These are phyloP conservation scores for Cepaea nemoralis DNA, from an alignment of 1,140 invertebrate species.

Conservation along the genomic window DNA sequence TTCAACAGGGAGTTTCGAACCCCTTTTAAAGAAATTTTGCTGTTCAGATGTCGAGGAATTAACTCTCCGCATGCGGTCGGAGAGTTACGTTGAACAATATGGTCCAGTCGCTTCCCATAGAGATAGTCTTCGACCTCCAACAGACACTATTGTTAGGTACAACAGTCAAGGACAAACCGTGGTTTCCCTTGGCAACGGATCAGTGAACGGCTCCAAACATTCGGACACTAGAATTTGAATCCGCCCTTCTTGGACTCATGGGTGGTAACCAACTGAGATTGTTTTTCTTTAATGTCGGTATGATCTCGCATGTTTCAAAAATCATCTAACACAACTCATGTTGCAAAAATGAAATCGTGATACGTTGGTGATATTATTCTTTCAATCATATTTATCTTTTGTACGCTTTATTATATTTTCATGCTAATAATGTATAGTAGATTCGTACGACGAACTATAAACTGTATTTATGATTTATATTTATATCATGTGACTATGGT, in stretches of 20 bases:
- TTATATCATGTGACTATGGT: not conserved
- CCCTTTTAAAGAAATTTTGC: slow-evolving; percentile 74
- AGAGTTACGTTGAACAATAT: slow-evolving; percentile 73
- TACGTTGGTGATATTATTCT: not conserved
- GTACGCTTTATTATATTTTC: not conserved
- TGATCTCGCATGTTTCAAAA: not conserved
- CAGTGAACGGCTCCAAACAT: slow-evolving; percentile 48
- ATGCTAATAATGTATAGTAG: not conserved
- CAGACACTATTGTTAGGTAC: slow-evolving; percentile 65
- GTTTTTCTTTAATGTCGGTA: too few relatives aligned
- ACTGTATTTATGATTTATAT: not conserved
- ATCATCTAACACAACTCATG: not conserved
- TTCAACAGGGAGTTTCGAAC: slow-evolving; percentile 75
- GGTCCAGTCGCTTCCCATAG: slow-evolving; percentile 62
- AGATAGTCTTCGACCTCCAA: slow-evolving; percentile 62
- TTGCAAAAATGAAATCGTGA: not conserved
- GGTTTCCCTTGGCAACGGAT: slow-evolving; percentile 65
- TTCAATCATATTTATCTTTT: not conserved
- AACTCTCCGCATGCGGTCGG: slow-evolving; percentile 72
- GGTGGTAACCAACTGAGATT: too few relatives aligned
- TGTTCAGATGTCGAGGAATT: slow-evolving; percentile 72
- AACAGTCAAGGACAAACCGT: slow-evolving; percentile 68
- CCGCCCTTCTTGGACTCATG: not conserved
- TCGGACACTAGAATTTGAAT: slow-evolving; percentile 48
- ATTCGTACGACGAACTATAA: not conserved